These are phyloP conservation scores for Euplexia lucipara DNA, from an alignment of 2,888 invertebrate species.

Conservation along the genomic window DNA sequence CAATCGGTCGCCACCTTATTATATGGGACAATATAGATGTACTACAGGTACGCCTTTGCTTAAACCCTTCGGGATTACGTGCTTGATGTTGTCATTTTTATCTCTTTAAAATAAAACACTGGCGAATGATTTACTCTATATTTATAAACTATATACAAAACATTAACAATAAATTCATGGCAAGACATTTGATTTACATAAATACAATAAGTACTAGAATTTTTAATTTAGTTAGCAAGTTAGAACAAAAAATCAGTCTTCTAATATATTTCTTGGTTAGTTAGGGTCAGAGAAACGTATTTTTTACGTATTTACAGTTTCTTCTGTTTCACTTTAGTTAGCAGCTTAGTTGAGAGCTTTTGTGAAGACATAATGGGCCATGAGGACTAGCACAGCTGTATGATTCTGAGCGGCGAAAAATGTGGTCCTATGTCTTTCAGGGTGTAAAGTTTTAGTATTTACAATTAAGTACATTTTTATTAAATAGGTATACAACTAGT, in stretches of 20 bases:
- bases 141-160: conserved; percentile 72
- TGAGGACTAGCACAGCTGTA: not conserved
- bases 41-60: too few species aligned
- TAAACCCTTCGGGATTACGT: too few species aligned
- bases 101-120: conserved; percentile 46
- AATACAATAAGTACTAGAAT: conserved; percentile 29
- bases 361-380: not conserved
- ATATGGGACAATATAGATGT: too few species aligned
- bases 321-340: conserved; percentile 3
- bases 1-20: too few species aligned
- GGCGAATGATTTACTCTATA: conserved; percentile 54
- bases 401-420: not conserved
- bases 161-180: conserved; percentile 64
- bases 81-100: too few species aligned
- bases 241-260: conserved; percentile 67
- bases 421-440: not conserved
- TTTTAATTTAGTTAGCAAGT: conserved; percentile 41
- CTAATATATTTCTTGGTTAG: conserved; percentile 54
- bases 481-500: conserved; percentile 9
- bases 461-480: conserved; percentile 38
- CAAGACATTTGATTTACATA: conserved; percentile 61
- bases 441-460: conserved; percentile 19
- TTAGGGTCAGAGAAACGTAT: conserved; percentile 8
- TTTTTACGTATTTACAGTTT: conserved; percentile 4
- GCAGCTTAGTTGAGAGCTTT: not conserved